Conservation (phyloP, 2,888 invertebrate species). For the Pseudoips prasinana region DNA sequence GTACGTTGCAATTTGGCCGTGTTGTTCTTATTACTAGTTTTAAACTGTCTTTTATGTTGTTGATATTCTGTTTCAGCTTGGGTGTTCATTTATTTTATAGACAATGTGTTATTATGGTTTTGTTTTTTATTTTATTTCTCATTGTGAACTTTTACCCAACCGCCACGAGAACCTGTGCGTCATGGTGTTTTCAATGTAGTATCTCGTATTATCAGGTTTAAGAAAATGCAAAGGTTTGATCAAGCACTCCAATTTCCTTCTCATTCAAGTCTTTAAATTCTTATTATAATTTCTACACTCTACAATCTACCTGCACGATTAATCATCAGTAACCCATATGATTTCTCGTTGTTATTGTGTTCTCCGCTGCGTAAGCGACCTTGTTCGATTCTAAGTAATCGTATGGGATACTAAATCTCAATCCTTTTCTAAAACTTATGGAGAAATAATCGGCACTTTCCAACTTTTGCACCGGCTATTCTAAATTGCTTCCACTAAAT, state of each 20-base stretch:
- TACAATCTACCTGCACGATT: slow-evolving; percentile 52
- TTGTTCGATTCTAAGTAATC: slow-evolving; percentile 35
- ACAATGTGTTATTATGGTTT: slow-evolving; percentile 60
- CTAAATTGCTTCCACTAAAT: slow-evolving; percentile 40
- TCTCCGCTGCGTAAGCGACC: slow-evolving; percentile 38
- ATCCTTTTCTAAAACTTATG: slow-evolving; percentile 41
- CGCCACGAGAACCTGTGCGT: slow-evolving; percentile 72
- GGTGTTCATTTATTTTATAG: slow-evolving; percentile 76
- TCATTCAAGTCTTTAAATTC: slow-evolving; percentile 40
- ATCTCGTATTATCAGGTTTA: slow-evolving; percentile 63
- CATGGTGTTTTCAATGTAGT: slow-evolving; percentile 67
- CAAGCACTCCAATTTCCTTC: slow-evolving; percentile 53
- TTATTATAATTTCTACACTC: slow-evolving; percentile 40
- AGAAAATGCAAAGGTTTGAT: slow-evolving; percentile 73
- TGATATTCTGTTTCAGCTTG: slow-evolving; percentile 81
- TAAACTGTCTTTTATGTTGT: slow-evolving; percentile 79
- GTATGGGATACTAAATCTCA: slow-evolving; percentile 52
- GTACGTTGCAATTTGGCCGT: slow-evolving; percentile 83
- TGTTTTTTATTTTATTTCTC: slow-evolving; percentile 60
- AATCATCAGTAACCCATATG: slow-evolving; percentile 60
- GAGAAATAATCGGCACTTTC: slow-evolving; percentile 48
- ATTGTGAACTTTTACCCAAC: slow-evolving; percentile 72
- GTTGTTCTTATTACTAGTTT: slow-evolving; percentile 77
- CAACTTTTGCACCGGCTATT: slow-evolving; percentile 49
- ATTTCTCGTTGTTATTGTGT: slow-evolving; percentile 40